Base-by-base conservation (phyloP, 2,888 invertebrate species). In the Cheilosia impressa region DNA sequence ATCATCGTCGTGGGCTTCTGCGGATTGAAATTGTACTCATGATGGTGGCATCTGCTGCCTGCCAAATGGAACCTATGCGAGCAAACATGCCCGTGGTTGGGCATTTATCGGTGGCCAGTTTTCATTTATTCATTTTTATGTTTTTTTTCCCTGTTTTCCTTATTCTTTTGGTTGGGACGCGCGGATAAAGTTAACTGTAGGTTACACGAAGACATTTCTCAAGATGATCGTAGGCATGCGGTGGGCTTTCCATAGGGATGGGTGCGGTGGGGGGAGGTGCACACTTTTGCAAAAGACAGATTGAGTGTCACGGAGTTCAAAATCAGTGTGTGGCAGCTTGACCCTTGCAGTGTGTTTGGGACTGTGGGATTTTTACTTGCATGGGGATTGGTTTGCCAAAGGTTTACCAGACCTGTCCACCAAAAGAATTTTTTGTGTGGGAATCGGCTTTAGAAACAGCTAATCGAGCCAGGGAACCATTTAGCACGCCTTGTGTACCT, bases 61-160 rank as follows among this genome's bases (percentile, higher is more conserved):
- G 52, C 52, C 52, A 24, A 7, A 63, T 45, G 57, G 68, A 78
- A 68, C 83, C 69, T 75, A 80, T 75, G 80, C 69, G 38, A 43
- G 57, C 52, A 73, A 84, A 57, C 53, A 75, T 66, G 84, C 80
- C 75, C 80, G 60, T 75, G 65, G 80, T 69, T 69, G 65, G 75
- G 65, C 80, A 80, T 80, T 80, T 80, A 80, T 80, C 75, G 84
- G 58, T 84, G 84, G 75, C 84, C 80, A 80, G 78, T 84, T 80
- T 80, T 77, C 69, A 45, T 84, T 79, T 75, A 80, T 68, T 73
- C 68, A 66, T 72, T 80, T 75, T 62, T 24, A 15, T 22, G 47
- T 38, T 19, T 75, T 79, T 63, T 52, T 66, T 63, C 68, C 43
- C n/a, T n/a, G 52, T 73, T 81, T 81, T 71, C 24, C 24, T 22